Evolutionary conservation across 2,888 invertebrate species (phyloP), one percentile per base, ranked within the genome.

Genomic region (Rhagium mordax): DNA sequence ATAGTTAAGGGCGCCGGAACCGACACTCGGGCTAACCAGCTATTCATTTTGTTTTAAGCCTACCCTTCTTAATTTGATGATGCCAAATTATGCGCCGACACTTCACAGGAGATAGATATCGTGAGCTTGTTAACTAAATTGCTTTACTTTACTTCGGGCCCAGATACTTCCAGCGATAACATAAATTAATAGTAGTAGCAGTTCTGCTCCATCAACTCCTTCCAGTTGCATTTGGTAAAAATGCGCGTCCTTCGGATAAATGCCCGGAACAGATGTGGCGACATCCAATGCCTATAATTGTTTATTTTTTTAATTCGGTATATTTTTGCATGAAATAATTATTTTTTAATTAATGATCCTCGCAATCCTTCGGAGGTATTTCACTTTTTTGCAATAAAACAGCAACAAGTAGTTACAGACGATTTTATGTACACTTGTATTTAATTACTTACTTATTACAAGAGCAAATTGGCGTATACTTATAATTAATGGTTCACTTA

Each of bases 61-160:
- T 55, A 33, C 59, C 59, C 33, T 59, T 59, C 33, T 24, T 59
- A 33, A 24, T 59, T 16, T 29, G 15, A 16, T 13, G 59, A 59
- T 59, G 59, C 59, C 59, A 59, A 59, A 59, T 59, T 59, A 59
- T 33, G 59, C 59, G 59, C 33, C 29, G 15, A 41, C 41, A 41
- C 41, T 41, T n/a, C 41, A 41, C n/a, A 41, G 41, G 18, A 59
- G 59, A 59, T 59, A 33, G 59, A 18, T 59, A 59, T 59, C 59
- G 59, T 18, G 33, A 59, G 59, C 59, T 59, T 59, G 59, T 59
- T 59, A 59, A 59, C 59, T 59, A 59, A 59, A 59, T 59, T 59
- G 59, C 59, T 20, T 59, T 33, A 59, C 33, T 59, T 59, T 59
- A 33, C 10, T 33, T 15, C 59, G 33, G 41, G n/a, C 41, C 41